Evolutionary conservation across 2,797 vertebrate genomes (phyloP), one percentile per base, ranked within the genome.

Genomic region (Onychomys arenicola): DNA sequence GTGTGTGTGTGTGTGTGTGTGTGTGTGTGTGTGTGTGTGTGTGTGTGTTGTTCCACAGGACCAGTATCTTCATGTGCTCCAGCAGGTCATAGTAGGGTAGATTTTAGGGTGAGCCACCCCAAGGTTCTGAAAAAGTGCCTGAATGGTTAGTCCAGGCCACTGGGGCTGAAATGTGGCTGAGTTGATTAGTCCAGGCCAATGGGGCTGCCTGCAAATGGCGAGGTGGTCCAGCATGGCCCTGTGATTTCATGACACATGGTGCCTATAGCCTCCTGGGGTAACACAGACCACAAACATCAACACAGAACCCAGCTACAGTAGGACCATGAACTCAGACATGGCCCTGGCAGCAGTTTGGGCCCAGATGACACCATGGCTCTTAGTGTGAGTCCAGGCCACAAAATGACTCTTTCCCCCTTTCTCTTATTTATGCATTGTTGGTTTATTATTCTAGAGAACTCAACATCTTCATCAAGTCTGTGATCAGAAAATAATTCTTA

Each of bases 401-500:
- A 69, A 69, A 11, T 63, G 32, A n/a, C 10, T 43, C 17, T 75
- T 1, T 77, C 82, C 75, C 1, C 89, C 29, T 89, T 16, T 86
- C 37, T 59, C 29, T 71, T 19, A 57, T 13, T 81, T 69, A 16
- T 40, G 16, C 69, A n/a, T 69, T 57, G 23, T 52, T 37, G 1
- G 34, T 69, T 21, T n/a, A 3, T 63, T 93, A 75, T 57, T 52
- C 49, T 77, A 71, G 16, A 89, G 34, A 95, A 77, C 2, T 7
- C 73, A 40, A 83, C 6, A 59, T 16, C 9, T 19, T 69, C 13
- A 57, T 7, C 4, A 57, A 57, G 5, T 37, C 3, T 85, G 3
- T 40, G 34, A 84, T 46, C 25, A 78, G 40, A 46, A 85, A 82
- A 94, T 86, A 2, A 90, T 46, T 90, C 84, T n/a, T 96, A 65